Evolutionary conservation across 1,140 invertebrate species (phyloP).

Genomic region (Eurosta solidaginis): DNA sequence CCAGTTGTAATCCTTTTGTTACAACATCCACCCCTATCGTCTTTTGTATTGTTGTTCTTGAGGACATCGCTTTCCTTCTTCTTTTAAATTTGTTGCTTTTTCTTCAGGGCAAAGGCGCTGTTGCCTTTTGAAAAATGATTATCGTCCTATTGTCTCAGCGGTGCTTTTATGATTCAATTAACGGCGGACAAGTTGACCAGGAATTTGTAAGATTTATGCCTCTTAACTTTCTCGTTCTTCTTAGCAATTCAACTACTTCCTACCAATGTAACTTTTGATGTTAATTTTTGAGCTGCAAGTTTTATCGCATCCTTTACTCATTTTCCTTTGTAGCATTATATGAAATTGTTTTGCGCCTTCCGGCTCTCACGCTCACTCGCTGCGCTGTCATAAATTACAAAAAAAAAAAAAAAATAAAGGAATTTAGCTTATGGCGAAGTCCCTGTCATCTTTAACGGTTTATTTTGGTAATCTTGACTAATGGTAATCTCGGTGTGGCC

Average conservation of each 20-base stretch:
- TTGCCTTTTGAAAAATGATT: slow-evolving; percentile 15
- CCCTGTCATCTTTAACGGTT: slow-evolving; percentile 14
- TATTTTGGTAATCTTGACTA: slow-evolving; percentile 26
- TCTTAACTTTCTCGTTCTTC: background rate
- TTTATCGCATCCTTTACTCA: background rate
- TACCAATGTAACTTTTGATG: background rate
- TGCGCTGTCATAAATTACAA: slow-evolving; percentile 14
- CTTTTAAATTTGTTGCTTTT: background rate
- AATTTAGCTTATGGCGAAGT: slow-evolving; percentile 8
- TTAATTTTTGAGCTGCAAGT: background rate
- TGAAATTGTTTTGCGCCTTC: background rate
- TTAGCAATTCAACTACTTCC: too few relatives aligned
- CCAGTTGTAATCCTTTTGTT: slow-evolving; percentile 23
- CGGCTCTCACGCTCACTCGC: background rate
- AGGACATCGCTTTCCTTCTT: background rate
- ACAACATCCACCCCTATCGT: background rate
- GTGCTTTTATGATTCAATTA: slow-evolving; percentile 20
- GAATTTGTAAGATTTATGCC: background rate
- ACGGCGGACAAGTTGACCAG: slow-evolving; percentile 14
- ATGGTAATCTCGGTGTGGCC: slow-evolving; percentile 22
- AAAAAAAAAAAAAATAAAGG: too few relatives aligned
- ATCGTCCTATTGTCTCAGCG: background rate
- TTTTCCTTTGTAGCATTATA: background rate
- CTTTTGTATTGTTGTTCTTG: background rate
- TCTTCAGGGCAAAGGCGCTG: background rate